Evolutionary conservation across 92 coral and sea anemone genomes (phyloP).

Genomic region (Bergia sp.): DNA sequence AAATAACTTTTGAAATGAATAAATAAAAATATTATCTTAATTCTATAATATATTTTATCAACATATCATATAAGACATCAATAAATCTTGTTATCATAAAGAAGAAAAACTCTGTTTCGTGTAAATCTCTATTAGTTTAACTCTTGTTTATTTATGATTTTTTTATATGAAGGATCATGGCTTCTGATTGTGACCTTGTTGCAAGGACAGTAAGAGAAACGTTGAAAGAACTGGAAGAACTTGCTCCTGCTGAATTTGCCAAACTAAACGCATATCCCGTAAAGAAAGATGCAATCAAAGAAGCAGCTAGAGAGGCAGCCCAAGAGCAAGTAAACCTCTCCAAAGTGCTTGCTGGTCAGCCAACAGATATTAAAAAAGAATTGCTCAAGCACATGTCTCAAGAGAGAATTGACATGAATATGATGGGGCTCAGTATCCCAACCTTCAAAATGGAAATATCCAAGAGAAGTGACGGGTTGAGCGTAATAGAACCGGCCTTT

Average conservation of each 20-base stretch:
- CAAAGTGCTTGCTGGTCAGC: constrained; percentile 60
- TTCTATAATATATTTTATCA: too few relatives aligned
- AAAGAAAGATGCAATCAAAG: constrained; percentile 48
- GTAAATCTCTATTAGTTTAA: too few relatives aligned
- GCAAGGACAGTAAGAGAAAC: constrained; percentile 63
- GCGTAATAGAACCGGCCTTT: constrained; percentile 49
- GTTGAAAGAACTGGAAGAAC: constrained; percentile 54
- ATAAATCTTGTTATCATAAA: too few relatives aligned
- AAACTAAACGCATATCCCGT: constrained; percentile 54
- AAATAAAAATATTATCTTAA: too few relatives aligned
- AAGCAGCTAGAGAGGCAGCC: constrained; percentile 64
- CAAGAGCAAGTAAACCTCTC: constrained; percentile 68
- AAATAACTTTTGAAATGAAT: too few relatives aligned
- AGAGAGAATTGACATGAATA: constrained; percentile 54
- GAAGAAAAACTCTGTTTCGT: too few relatives aligned
- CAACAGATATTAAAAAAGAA: constrained; percentile 58
- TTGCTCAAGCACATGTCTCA: constrained; percentile 63
- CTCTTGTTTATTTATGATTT: too few relatives aligned
- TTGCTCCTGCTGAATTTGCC: constrained; percentile 62
- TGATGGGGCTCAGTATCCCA: constrained; percentile 55
- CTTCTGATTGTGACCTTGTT: constrained; percentile 40
- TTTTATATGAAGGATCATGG: constrained; percentile 16
- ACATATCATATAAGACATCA: too few relatives aligned
- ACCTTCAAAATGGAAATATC: constrained; percentile 66
- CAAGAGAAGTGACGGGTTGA: constrained; percentile 53